Conservation (phyloP, 2,797 vertebrate species). For the Lindbergichthys nudifrons region DNA sequence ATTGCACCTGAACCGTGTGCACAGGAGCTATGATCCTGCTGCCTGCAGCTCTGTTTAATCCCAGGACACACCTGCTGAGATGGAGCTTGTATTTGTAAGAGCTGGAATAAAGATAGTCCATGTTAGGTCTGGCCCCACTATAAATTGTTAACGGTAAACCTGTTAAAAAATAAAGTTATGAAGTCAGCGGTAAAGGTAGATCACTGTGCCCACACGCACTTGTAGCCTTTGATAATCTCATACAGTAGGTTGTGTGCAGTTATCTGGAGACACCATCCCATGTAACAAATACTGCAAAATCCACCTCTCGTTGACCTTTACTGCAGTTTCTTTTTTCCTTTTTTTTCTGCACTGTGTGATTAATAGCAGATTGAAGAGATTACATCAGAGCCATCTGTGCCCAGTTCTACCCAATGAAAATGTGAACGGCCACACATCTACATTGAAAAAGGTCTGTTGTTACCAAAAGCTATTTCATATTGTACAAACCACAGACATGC, state of each 20-base stretch:
- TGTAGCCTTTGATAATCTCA: slow-evolving; percentile 44
- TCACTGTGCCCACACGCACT: slow-evolving; percentile 13
- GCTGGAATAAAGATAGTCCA: slow-evolving; percentile 39
- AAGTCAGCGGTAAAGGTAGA: slow-evolving; percentile 38
- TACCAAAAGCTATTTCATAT: slow-evolving; percentile 19
- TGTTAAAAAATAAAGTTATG: slow-evolving; percentile 4
- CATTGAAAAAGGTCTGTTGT: slow-evolving; percentile 16
- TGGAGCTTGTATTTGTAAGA: slow-evolving; percentile 48
- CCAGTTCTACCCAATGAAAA: slow-evolving; percentile 49
- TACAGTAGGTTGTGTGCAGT: slow-evolving; percentile 12
- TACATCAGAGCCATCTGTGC: slow-evolving; percentile 76
- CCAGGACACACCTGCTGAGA: slow-evolving; percentile 58
- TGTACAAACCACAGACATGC: slow-evolving; percentile 8
- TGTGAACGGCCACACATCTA: slow-evolving; percentile 31
- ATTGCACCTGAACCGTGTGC: slow-evolving; percentile 57
- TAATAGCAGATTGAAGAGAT: slow-evolving; percentile 71
- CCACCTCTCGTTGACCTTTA: slow-evolving; percentile 59
- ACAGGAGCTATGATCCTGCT: slow-evolving; percentile 46
- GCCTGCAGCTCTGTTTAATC: slow-evolving; percentile 67
- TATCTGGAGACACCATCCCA: slow-evolving; percentile 18
- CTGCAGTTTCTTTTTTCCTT: slow-evolving; percentile 42
- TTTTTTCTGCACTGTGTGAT: slow-evolving; percentile 57
- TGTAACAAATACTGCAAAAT: slow-evolving; percentile 37
- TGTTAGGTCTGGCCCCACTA: slow-evolving; percentile 9
- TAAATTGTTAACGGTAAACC: slow-evolving; percentile 18